Base-by-base conservation (phyloP, 2,113 vertebrate genomes). In the Triplophysa rosa region DNA sequence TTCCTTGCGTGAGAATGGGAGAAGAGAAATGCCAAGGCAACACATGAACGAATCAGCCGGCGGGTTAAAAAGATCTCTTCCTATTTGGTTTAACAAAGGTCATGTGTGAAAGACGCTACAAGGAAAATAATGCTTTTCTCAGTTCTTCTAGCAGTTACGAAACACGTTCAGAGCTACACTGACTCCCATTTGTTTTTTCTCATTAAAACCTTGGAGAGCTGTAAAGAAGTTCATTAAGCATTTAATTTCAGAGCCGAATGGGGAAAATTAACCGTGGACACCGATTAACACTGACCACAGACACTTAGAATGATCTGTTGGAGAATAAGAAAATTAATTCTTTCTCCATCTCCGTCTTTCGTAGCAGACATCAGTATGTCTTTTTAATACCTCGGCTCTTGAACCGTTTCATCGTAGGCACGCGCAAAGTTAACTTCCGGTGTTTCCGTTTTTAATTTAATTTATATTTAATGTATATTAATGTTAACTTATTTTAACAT, bases 1-100 rank as follows among this genome's bases (percentile, higher is more conserved):
- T 75, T 86, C 67, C 79, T 90, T 16, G 89, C 89, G 88, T 91
- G 90, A 87, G 89, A 93, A 89, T 67, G 77, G 24, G 45, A 65
- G 49, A 65, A 82, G 79, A 61, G 76, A 13, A 21, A 21, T 66
- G 23, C 33, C 73, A 62, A 76, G 64, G 67, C 65, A 66, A 79
- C 83, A 71, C 3, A 67, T 84, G 69, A 71, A 52, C 59, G 56
- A 80, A 74, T 67, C 49, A 37, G 81, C 73, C 64, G 47, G 29
- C 29, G 78, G 78, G 78, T 68, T 47, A 65, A 23, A 68, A 78
- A 52, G 64, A 54, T 17, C 59, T 52, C 67, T 40, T 9, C n/a
- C 26, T 4, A 56, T 54, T 37, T 14, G 45, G 54, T 54, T 42
- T 8, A 24, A 67, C 21, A 76, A 62, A 78, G 2, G 10, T 29